A percentile compares a stretch with the other conserved stretches of the same genome.
Evolutionary conservation across 35 echinoderm and acorn worm genomes (phyloP).

Genomic region (Ptychodera flava): DNA sequence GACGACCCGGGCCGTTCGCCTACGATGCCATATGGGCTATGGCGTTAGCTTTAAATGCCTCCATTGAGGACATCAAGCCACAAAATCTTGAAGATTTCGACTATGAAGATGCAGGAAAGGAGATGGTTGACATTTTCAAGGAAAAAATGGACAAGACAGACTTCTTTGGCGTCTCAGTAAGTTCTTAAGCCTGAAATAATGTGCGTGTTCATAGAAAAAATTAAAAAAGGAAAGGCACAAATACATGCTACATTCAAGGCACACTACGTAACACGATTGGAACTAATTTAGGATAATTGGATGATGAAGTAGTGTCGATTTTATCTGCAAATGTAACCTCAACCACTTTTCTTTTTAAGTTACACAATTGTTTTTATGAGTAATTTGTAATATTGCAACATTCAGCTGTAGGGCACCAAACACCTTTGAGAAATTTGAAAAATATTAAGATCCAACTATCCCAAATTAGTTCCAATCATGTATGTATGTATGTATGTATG

Average conservation of each 20-base stretch:
- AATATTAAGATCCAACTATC: too few relatives aligned
- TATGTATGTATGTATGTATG: constrained; percentile 6
- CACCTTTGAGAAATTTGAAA: too few relatives aligned
- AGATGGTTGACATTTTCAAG: constrained; percentile 23
- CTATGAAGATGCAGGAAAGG: constrained; percentile 6
- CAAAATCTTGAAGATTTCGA: constrained; percentile 33
- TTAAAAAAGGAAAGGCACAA: neutral
- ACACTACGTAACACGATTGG: too few relatives aligned
- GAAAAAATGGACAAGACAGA: constrained; percentile 31
- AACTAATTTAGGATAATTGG: too few relatives aligned
- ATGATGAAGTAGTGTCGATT: too few relatives aligned
- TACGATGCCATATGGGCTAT: constrained; percentile 89
- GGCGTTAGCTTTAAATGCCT: constrained; percentile 68
- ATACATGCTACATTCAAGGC: neutral
- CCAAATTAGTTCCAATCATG: too few relatives aligned
- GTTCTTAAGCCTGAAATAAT: neutral
- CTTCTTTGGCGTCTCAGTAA: constrained; percentile 88
- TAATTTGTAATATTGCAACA: too few relatives aligned
- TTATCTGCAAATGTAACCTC: too few relatives aligned
- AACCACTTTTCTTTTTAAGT: too few relatives aligned
- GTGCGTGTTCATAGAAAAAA: neutral
- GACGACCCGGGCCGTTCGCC: constrained; percentile 53
- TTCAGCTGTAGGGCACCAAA: too few relatives aligned
- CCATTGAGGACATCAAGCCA: constrained; percentile 30
- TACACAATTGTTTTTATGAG: too few relatives aligned